Evolutionary conservation across 2,113 vertebrate species (phyloP).

Genomic region (Electrona antarctica): DNA sequence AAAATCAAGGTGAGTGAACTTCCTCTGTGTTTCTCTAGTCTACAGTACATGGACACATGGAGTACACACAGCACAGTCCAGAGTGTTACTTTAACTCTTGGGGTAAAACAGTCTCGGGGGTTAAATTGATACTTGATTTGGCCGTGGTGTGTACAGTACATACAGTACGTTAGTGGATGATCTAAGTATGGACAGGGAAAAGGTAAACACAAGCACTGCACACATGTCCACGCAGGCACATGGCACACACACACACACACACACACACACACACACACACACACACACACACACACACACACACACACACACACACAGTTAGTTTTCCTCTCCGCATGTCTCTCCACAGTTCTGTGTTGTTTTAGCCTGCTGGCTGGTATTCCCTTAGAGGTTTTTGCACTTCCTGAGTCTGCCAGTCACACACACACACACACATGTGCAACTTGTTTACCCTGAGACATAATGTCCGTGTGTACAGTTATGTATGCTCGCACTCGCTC

Average conservation of each 20-base stretch:
- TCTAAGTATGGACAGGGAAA: too few relatives aligned
- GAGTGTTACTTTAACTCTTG: too few relatives aligned
- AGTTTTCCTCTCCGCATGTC: neutral
- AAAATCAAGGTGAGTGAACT: constrained; percentile 62
- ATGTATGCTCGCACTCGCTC: neutral
- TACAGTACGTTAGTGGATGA: too few relatives aligned
- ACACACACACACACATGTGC: neutral
- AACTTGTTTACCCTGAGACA: neutral
- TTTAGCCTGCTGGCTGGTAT: too few relatives aligned
- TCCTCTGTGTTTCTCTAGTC: neutral
- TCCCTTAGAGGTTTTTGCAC: too few relatives aligned
- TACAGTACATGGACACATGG: too few relatives aligned
- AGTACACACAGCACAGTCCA: too few relatives aligned
- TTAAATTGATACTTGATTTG: too few relatives aligned
- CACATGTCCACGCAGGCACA: too few relatives aligned
- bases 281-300: neutral
- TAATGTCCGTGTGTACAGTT: neutral
- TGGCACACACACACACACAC: neutral
- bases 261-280: neutral
- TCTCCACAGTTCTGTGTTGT: neutral
- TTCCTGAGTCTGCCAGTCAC: neutral
- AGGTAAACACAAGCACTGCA: too few relatives aligned
- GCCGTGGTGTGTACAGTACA: too few relatives aligned
- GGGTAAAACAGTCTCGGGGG: too few relatives aligned
- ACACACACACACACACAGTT: constrained; percentile 9